phyloP scores from a whole-genome alignment of 2,888 invertebrate species.

The Spilarctia lutea region DNA sequence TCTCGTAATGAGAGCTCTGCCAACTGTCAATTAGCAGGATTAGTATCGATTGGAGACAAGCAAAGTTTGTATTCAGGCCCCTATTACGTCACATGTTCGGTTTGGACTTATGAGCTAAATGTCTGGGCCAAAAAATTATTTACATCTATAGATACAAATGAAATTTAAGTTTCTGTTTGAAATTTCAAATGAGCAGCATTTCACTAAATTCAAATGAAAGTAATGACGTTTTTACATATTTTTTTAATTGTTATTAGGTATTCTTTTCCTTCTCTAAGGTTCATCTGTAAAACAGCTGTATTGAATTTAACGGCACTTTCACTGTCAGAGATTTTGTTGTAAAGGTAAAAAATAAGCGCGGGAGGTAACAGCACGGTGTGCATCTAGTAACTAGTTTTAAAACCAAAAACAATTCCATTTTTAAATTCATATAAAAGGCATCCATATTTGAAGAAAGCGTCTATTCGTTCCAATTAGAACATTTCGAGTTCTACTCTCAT shows the following conservation, averaged over 20 bases:
- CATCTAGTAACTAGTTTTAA: too few species aligned
- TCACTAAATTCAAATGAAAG: too few species aligned
- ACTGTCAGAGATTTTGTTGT: too few species aligned
- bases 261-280: too few species aligned
- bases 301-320: too few species aligned
- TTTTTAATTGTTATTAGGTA: too few species aligned
- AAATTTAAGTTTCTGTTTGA: too few species aligned
- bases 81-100: not conserved
- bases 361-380: too few species aligned
- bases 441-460: not conserved
- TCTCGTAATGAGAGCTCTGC: not conserved
- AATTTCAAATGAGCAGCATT: too few species aligned
- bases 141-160: not conserved
- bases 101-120: not conserved
- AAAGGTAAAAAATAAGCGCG: too few species aligned
- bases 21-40: not conserved
- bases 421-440: not conserved
- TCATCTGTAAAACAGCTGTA: too few species aligned
- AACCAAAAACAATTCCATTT: not conserved
- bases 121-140: not conserved
- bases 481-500: not conserved
- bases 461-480: slow-evolving; percentile 9
- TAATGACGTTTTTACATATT: too few species aligned
- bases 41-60: not conserved
- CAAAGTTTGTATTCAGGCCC: not conserved